These are phyloP conservation scores for Gasterosteus nipponicus DNA, from an alignment of 2,113 vertebrate species.

Conservation along the genomic window DNA sequence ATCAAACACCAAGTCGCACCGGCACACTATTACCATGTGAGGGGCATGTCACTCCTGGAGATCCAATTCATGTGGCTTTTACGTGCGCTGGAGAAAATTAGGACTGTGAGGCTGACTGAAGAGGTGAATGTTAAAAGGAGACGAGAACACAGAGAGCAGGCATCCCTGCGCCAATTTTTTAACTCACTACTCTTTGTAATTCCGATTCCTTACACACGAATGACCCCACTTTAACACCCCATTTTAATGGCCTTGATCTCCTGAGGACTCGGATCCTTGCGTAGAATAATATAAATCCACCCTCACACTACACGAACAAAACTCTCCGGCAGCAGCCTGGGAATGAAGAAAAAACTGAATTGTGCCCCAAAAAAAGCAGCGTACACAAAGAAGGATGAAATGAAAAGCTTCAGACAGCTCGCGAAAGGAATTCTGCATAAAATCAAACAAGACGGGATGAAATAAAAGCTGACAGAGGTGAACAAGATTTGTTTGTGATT, in stretches of 20 bases:
- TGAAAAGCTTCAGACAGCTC: conserved; percentile 27
- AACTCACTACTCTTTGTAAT: conserved; percentile 28
- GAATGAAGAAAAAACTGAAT: conserved; percentile 14
- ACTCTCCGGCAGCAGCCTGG: conserved; percentile 36
- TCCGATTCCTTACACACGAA: conserved; percentile 30
- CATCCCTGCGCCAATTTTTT: conserved; percentile 35
- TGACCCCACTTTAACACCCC: conserved; percentile 37
- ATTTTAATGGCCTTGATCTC: conserved; percentile 38
- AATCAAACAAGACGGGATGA: conserved; percentile 35
- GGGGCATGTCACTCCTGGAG: conserved; percentile 47
- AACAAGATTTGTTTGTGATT: conserved; percentile 34
- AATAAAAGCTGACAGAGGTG: conserved; percentile 34
- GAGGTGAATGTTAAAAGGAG: conserved; percentile 29
- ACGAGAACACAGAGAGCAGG: conserved; percentile 11
- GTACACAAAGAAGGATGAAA: conserved; percentile 21
- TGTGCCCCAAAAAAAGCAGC: conserved; percentile 13
- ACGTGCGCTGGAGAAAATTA: conserved; percentile 46
- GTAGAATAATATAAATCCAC: conserved; percentile 44
- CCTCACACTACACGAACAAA: conserved; percentile 42
- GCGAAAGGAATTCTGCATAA: conserved; percentile 33
- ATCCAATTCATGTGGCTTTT: conserved; percentile 53
- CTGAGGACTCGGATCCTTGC: conserved; percentile 36
- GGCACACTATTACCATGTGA: conserved; percentile 48
- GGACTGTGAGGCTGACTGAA: conserved; percentile 27
- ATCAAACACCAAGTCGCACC: conserved; percentile 52